Evolutionary conservation across 2,888 invertebrate species (phyloP), one percentile per base, ranked within the genome.

Genomic region (Xestia xanthographa): DNA sequence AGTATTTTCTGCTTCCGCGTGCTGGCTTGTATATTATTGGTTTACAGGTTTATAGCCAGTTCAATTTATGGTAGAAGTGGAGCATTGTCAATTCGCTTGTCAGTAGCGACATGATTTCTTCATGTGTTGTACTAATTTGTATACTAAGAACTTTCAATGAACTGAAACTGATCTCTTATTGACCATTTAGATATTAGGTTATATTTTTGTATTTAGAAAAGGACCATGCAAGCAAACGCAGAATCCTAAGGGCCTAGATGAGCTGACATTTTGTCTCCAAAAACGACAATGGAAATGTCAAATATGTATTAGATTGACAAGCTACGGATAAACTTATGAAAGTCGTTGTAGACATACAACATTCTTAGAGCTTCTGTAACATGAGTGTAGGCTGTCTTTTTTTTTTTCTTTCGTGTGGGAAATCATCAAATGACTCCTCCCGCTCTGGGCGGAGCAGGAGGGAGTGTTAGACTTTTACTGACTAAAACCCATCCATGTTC

Each of bases 1-100:
- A 53, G 65, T 12, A 56, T 62, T 74, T 65, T 62, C 5, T 0
- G 22, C 50, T 85, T 83, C 85, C 82, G 68, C 45, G 53, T 84
- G 63, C 69, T 82, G 56, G 34, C 62, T 71, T 45, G 68, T 68
- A 53, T 29, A 72, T 65, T 29, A 63, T 60, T 63, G 29, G 60
- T 82, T 66, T 56, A 50, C 43, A 38, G n/a, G 66, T 43, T 62
- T 66, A 62, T 17, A 69, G 20, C 4, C 20, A 48, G 12, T 60
- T 71, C 6, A 26, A 22, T 70, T 17, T 41, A 12, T 50, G n/a
- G 1, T 43, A 45, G 1, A 72, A 62, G 17, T 50, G 14, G 22
- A 50, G 45, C 5, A 63, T 56, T 67, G 48, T 14, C 26, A 43
- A 63, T 67, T 56, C 6, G 5, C 22, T 22, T 11, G 17, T 53